Evolutionary conservation across 2,113 vertebrate genomes (phyloP).

Genomic region (Datnioides undecimradiatus): DNA sequence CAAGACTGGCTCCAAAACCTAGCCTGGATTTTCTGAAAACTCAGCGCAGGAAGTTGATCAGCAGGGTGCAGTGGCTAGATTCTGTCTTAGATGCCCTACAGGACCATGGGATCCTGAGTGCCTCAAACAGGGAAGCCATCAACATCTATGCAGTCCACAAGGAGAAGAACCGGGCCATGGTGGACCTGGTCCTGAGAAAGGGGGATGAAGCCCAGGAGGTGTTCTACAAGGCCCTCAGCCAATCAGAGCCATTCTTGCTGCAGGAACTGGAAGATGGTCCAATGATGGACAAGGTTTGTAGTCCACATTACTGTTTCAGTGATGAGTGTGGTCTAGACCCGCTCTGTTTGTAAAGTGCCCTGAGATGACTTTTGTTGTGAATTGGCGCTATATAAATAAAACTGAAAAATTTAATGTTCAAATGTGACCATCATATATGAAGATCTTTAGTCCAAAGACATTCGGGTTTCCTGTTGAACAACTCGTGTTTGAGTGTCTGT

Average conservation of each 20-base stretch:
- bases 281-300: conserved; percentile 4
- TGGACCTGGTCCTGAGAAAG: conserved; percentile 36
- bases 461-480: no score
- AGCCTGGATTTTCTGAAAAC: neutral
- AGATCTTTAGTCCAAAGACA: no score
- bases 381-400: no score
- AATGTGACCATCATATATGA: no score
- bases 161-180: conserved; percentile 29
- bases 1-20: neutral
- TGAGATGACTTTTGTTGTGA: no score
- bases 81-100: neutral
- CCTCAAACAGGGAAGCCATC: neutral
- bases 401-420: no score
- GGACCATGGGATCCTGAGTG: neutral
- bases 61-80: neutral
- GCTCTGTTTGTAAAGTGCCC: no score
- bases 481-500: neutral
- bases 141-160: neutral
- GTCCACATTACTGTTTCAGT: no score
- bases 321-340: no score
- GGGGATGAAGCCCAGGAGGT: neutral
- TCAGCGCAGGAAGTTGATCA: conserved; percentile 20
- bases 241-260: conserved; percentile 34
- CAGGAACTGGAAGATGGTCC: neutral
- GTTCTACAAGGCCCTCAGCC: conserved; percentile 7